These are phyloP conservation scores for Cacatua alba DNA, from an alignment of 2,113 vertebrate species.

Conservation along the genomic window DNA sequence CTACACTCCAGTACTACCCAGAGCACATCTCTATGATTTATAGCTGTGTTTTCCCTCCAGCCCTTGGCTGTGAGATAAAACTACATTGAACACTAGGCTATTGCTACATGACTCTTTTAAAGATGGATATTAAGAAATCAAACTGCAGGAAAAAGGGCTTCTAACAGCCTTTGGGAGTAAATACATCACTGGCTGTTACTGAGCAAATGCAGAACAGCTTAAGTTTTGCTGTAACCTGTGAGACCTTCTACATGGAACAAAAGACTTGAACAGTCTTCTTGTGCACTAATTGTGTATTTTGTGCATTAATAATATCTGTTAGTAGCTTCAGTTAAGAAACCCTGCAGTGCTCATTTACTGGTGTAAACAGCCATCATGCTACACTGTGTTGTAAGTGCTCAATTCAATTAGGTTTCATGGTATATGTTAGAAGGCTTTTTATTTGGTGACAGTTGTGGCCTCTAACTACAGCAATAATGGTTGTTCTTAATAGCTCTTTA, in stretches of 20 bases:
- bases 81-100: neutral
- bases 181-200: neutral
- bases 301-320: neutral
- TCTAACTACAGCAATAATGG: conserved; percentile 17
- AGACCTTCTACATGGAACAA: neutral
- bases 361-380: neutral
- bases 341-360: neutral
- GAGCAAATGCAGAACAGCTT: neutral
- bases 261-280: conserved; percentile 2
- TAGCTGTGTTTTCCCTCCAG: neutral
- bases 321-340: neutral
- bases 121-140: conserved; percentile 13
- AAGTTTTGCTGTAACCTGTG: neutral
- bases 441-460: neutral
- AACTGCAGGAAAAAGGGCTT: neutral
- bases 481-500: conserved; percentile 9
- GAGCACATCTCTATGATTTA: neutral
- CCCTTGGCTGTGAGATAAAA: conserved; percentile 24
- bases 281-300: neutral
- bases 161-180: conserved; percentile 14
- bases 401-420: conserved; percentile 30
- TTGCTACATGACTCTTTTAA: neutral
- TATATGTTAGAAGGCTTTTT: neutral
- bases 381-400: neutral
- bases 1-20: neutral